Conservation (phyloP, 2,113 vertebrate species). For the Melanotaenia duboulayi region DNA sequence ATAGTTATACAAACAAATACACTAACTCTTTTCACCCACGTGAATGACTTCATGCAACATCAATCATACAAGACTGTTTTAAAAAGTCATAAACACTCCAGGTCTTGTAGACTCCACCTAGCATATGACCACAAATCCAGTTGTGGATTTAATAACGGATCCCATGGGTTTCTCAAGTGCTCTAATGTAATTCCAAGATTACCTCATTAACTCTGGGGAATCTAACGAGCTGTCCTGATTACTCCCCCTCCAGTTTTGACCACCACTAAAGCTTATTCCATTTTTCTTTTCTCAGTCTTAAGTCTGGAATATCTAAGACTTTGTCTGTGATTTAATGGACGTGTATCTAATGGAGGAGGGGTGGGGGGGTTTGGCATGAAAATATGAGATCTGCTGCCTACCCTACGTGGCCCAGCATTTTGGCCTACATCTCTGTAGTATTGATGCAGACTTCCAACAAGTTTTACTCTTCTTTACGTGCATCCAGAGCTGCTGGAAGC, state of each 20-base stretch:
- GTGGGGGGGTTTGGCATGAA: conserved; percentile 24
- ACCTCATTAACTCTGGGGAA: conserved; percentile 6
- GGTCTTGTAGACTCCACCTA: conserved; percentile 1
- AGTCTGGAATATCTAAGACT: neutral
- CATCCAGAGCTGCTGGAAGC: neutral
- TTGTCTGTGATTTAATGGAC: conserved; percentile 31
- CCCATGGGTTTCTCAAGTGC: neutral
- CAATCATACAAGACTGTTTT: neutral
- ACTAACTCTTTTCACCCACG: neutral
- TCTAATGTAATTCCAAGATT: neutral
- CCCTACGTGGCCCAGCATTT: conserved; percentile 65
- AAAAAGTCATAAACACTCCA: neutral
- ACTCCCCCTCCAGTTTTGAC: neutral
- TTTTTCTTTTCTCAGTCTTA: neutral
- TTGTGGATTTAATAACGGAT: neutral
- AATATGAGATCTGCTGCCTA: conserved; percentile 56
- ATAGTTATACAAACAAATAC: neutral
- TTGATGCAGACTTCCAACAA: neutral
- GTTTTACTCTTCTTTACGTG: neutral
- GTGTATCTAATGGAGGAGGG: conserved; percentile 35
- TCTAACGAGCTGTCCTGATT: neutral
- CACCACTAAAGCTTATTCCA: neutral
- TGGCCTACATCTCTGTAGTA: conserved; percentile 44
- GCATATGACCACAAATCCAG: neutral
- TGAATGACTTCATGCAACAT: neutral